These are phyloP conservation scores for Pongo abelii DNA, from an alignment of 2,113 vertebrate species.

Conservation along the genomic window DNA sequence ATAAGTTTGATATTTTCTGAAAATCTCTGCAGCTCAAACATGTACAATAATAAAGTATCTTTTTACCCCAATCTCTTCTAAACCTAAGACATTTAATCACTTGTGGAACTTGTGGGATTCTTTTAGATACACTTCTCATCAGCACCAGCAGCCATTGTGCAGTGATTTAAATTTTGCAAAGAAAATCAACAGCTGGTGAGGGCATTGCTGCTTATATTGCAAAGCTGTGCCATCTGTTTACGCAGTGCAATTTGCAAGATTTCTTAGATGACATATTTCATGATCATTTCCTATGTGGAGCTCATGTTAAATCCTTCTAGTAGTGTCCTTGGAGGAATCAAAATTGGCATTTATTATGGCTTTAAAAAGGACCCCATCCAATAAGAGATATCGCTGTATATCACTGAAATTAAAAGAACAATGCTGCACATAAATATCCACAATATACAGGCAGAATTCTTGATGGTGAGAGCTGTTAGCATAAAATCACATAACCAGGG, in stretches of 20 bases:
- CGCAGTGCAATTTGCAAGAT: neutral
- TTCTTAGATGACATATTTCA: slow-evolving; percentile 52
- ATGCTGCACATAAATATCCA: neutral
- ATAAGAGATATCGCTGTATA: neutral
- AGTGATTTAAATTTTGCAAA: slow-evolving; percentile 54
- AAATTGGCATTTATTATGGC: slow-evolving; percentile 2
- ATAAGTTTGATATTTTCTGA: neutral
- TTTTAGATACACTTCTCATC: neutral
- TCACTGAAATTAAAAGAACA: neutral
- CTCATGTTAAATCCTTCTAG: neutral
- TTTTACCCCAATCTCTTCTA: neutral
- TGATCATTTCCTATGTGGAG: neutral
- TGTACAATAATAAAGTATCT: neutral
- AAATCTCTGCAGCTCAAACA: neutral
- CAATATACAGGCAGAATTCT: neutral
- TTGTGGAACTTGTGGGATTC: neutral
- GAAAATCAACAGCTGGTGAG: slow-evolving; percentile 56
- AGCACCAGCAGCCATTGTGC: neutral
- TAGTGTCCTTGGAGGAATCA: neutral
- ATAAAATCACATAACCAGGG: neutral
- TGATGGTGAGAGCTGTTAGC: neutral
- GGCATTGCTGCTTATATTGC: slow-evolving; percentile 66
- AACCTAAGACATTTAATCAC: neutral
- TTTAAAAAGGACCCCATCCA: neutral
- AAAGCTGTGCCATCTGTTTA: slow-evolving; percentile 62